These are phyloP conservation scores for Cheilosia pagana DNA, from an alignment of 2,888 invertebrate genomes.

Conservation along the genomic window DNA sequence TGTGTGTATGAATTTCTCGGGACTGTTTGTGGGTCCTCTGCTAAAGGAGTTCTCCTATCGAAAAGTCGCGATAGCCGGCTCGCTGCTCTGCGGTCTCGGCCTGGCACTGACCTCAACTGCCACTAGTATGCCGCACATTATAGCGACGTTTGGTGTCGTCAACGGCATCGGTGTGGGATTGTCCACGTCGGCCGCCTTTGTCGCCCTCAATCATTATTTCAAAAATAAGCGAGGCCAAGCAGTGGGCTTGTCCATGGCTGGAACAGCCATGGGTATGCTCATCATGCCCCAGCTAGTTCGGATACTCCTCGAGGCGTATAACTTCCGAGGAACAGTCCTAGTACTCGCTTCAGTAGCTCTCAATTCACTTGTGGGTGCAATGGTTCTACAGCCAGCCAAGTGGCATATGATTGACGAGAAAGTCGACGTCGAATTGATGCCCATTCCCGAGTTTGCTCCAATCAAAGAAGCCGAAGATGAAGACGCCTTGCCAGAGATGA, in stretches of 20 bases:
- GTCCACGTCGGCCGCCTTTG: slow-evolving; percentile 90
- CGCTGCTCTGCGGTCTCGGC: slow-evolving; percentile 87
- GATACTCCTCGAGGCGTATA: slow-evolving; percentile 86
- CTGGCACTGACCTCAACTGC: slow-evolving; percentile 88
- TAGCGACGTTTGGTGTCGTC: slow-evolving; percentile 89
- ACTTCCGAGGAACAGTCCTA: slow-evolving; percentile 88
- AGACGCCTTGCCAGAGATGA: slow-evolving; percentile 83
- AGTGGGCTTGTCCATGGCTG: slow-evolving; percentile 91
- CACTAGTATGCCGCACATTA: slow-evolving; percentile 88
- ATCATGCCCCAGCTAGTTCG: slow-evolving; percentile 91
- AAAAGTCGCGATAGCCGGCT: slow-evolving; percentile 88
- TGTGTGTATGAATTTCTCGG: slow-evolving; percentile 91
- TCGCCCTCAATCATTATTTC: slow-evolving; percentile 91
- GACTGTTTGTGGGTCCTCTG: slow-evolving; percentile 90
- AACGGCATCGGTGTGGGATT: slow-evolving; percentile 91
- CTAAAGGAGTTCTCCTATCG: slow-evolving; percentile 90
- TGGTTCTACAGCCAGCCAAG: slow-evolving; percentile 88
- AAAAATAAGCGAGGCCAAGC: slow-evolving; percentile 91
- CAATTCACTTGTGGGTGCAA: slow-evolving; percentile 88
- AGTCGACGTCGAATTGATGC: slow-evolving; percentile 82
- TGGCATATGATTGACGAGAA: slow-evolving; percentile 86
- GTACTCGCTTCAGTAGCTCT: slow-evolving; percentile 88
- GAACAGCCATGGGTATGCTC: slow-evolving; percentile 91
- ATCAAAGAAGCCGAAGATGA: slow-evolving; percentile 88
- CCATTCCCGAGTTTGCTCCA: slow-evolving; percentile 86